Evolutionary conservation across 2,113 vertebrate species (phyloP).

Genomic region (Tylochromis polylepis): DNA sequence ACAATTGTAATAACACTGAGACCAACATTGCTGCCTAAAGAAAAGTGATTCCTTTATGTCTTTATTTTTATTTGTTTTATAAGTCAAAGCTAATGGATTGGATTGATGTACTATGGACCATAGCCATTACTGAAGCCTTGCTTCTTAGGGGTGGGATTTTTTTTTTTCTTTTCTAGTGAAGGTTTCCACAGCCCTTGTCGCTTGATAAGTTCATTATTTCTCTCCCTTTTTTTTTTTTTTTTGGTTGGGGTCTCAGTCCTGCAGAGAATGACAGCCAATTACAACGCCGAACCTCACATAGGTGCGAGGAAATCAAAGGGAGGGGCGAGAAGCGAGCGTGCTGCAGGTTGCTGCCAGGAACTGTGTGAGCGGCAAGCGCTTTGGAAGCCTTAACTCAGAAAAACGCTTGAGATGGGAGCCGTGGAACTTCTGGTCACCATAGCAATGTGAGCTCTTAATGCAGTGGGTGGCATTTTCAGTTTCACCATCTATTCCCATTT

Average conservation of each 20-base stretch:
- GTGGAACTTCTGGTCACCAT: slow-evolving; percentile 58
- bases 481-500: neutral
- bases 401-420: slow-evolving; percentile 40
- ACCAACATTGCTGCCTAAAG: slow-evolving; percentile 75
- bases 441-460: slow-evolving; percentile 54
- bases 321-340: neutral
- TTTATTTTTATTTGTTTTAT: slow-evolving; percentile 57
- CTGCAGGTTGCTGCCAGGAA: slow-evolving; percentile 53
- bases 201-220: slow-evolving; percentile 45
- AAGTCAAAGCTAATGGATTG: slow-evolving; percentile 48
- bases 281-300: slow-evolving; percentile 12
- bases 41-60: slow-evolving; percentile 62
- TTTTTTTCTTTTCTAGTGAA: slow-evolving; percentile 23
- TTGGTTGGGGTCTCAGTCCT: neutral
- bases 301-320: slow-evolving; percentile 38
- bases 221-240: neutral
- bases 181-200: slow-evolving; percentile 42
- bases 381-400: slow-evolving; percentile 57
- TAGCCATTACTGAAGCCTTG: slow-evolving; percentile 74
- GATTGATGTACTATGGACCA: slow-evolving; percentile 60
- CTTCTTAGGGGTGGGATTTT: neutral
- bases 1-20: slow-evolving; percentile 73
- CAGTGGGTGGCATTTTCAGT: slow-evolving; percentile 43
- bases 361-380: slow-evolving; percentile 26
- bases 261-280: slow-evolving; percentile 49